These are phyloP conservation scores for Callocephalon fimbriatum DNA, from an alignment of 2,113 vertebrate genomes.

Conservation along the genomic window DNA sequence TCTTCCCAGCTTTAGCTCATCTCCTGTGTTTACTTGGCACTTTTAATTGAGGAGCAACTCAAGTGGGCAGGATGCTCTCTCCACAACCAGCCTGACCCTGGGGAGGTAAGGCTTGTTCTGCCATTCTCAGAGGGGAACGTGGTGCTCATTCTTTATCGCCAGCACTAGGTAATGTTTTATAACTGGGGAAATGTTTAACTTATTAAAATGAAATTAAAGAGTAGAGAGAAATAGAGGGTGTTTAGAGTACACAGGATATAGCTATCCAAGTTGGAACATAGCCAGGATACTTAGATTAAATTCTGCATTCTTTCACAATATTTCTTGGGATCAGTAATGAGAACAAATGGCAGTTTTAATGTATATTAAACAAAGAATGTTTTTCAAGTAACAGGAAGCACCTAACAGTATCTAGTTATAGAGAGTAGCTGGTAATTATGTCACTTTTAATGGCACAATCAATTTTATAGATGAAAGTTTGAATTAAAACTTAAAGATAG, in stretches of 20 bases:
- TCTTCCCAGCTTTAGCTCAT: neutral
- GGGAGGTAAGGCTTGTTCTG: neutral
- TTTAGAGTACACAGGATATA: neutral
- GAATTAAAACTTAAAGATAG: slow-evolving; percentile 71
- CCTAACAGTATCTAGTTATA: slow-evolving; percentile 73
- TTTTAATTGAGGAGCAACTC: neutral
- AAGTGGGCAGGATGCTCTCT: neutral
- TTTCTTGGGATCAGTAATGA: slow-evolving; percentile 19
- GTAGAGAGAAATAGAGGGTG: neutral
- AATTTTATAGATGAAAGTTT: slow-evolving; percentile 76
- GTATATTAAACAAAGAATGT: slow-evolving; percentile 65
- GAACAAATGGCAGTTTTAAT: neutral
- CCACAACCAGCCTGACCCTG: neutral
- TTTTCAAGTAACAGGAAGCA: slow-evolving; percentile 72
- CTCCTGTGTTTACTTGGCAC: neutral
- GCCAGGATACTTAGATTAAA: slow-evolving; percentile 11
- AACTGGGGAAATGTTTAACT: slow-evolving; percentile 32
- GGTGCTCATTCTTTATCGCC: neutral
- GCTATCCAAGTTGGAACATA: slow-evolving; percentile 3
- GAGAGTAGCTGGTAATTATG: slow-evolving; percentile 55
- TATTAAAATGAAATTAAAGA: slow-evolving; percentile 36
- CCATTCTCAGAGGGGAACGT: neutral
- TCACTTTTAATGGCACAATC: slow-evolving; percentile 70
- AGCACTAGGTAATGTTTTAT: neutral
- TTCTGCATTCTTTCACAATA: slow-evolving; percentile 30